Evolutionary conservation across 2,113 vertebrate genomes (phyloP).

Genomic region (Alectura lathami): DNA sequence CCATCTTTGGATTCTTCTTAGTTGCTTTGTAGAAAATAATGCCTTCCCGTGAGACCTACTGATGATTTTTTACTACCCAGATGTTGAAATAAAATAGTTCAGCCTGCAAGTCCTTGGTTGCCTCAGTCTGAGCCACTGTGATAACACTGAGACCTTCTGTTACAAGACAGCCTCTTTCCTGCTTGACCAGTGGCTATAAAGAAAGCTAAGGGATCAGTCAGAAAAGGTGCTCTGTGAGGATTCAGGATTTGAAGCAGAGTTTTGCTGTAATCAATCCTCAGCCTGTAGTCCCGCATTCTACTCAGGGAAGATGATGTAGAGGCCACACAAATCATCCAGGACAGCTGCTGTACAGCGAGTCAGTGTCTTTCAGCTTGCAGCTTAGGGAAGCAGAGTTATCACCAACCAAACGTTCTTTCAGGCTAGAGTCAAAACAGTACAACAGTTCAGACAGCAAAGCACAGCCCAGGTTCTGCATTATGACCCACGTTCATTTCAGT

Average conservation of each 20-base stretch:
- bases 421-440: not conserved
- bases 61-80: not conserved
- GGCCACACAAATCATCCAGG: not conserved
- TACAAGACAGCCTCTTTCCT: not conserved
- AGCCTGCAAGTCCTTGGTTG: not conserved
- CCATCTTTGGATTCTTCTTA: not conserved
- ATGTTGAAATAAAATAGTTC: not conserved
- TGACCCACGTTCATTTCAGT: slow-evolving; percentile 8
- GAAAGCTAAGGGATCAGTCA: not conserved
- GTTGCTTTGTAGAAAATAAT: not conserved
- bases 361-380: not conserved
- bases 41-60: not conserved
- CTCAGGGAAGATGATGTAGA: not conserved
- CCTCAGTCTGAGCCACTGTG: not conserved
- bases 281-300: not conserved
- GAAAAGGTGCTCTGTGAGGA: not conserved
- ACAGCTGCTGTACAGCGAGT: not conserved
- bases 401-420: not conserved
- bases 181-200: not conserved
- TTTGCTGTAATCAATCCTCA: not conserved
- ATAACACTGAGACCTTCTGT: not conserved
- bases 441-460: slow-evolving; percentile 19
- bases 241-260: not conserved
- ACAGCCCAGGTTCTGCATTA: not conserved
- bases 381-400: not conserved